Percentiles rank a stretch among this genome's conserved stretches.
Evolutionary conservation across 53 echinoderm and acorn worm genomes (phyloP).

Genomic region (Hippasteria phrygiana): DNA sequence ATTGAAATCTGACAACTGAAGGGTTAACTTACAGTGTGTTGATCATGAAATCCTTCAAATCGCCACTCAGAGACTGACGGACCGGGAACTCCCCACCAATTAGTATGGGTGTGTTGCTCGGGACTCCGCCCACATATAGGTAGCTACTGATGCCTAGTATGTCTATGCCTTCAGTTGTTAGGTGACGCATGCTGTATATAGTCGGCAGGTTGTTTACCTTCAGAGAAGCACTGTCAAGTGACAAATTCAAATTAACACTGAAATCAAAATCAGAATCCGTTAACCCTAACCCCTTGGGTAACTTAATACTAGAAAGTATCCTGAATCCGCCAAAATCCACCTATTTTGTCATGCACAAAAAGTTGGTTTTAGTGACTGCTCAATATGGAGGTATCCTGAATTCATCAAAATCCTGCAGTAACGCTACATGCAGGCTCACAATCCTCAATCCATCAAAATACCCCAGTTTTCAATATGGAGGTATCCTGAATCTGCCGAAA

Average conservation of each 20-base stretch:
- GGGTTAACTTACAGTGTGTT: slow-evolving; percentile 81
- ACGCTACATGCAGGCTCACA: too few species aligned
- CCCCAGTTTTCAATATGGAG: too few species aligned
- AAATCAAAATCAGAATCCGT: not conserved
- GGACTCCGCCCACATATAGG: slow-evolving; percentile 89
- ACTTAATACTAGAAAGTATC: too few species aligned
- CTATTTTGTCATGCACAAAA: too few species aligned
- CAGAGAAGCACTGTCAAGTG: slow-evolving; percentile 77
- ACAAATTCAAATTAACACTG: not conserved
- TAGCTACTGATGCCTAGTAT: slow-evolving; percentile 75
- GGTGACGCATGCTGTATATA: slow-evolving; percentile 83
- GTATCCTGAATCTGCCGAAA: too few species aligned
- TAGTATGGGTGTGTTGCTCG: slow-evolving; percentile 76
- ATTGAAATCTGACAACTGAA: not conserved
- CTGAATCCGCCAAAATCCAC: too few species aligned
- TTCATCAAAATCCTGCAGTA: too few species aligned
- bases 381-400: too few species aligned
- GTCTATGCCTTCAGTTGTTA: slow-evolving; percentile 70
- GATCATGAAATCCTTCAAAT: slow-evolving; percentile 75
- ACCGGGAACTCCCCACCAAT: slow-evolving; percentile 95
- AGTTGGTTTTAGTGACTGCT: too few species aligned
- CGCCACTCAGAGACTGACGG: slow-evolving; percentile 79
- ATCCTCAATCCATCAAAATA: too few species aligned
- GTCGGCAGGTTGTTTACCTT: slow-evolving; percentile 83
- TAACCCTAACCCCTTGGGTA: too few species aligned